Percentiles rank a stretch among this genome's conserved stretches.
phyloP scores from a whole-genome alignment of 2,888 invertebrate species.

The Globia sparganii region DNA sequence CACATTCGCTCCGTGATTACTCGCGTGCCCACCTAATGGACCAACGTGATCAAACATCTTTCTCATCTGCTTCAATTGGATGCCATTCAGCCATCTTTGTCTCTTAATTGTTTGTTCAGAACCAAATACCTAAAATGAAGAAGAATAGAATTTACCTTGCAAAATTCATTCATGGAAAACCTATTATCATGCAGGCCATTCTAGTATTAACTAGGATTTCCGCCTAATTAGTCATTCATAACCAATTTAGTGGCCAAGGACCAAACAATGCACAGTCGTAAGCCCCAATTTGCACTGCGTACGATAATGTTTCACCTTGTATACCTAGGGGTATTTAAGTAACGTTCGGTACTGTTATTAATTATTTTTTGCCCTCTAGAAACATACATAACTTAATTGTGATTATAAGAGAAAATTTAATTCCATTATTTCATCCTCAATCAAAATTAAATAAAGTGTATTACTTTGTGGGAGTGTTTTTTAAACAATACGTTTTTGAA shows the following conservation, averaged over 20 bases:
- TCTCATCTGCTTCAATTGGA: constrained; percentile 41
- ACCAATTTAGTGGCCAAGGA: constrained; percentile 47
- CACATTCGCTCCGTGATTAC: constrained; percentile 33
- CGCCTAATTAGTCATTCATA: constrained; percentile 54
- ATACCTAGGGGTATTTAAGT: constrained; percentile 34
- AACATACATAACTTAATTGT: constrained; percentile 49
- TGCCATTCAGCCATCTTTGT: constrained; percentile 32
- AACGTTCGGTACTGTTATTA: constrained; percentile 35
- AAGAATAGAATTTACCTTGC: constrained; percentile 29
- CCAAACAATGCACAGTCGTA: constrained; percentile 43
- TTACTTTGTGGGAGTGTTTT: constrained; percentile 24
- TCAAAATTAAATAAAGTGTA: constrained; percentile 36
- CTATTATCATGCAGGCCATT: constrained; percentile 46
- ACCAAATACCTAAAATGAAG: constrained; percentile 24
- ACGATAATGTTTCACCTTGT: constrained; percentile 23
- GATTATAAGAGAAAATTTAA: constrained; percentile 36
- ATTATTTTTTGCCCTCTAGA: constrained; percentile 38
- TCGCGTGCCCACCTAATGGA: constrained; percentile 23
- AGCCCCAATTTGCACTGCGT: constrained; percentile 24
- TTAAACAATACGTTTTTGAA: constrained; percentile 17
- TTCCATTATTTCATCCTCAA: constrained; percentile 37
- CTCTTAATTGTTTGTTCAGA: constrained; percentile 35
- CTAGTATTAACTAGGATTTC: constrained; percentile 40
- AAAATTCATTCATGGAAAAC: constrained; percentile 30
- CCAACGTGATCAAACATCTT: constrained; percentile 50